Evolutionary conservation across 2,797 vertebrate genomes (phyloP), one percentile per base, ranked within the genome.

Genomic region (Alcedo atthis): DNA sequence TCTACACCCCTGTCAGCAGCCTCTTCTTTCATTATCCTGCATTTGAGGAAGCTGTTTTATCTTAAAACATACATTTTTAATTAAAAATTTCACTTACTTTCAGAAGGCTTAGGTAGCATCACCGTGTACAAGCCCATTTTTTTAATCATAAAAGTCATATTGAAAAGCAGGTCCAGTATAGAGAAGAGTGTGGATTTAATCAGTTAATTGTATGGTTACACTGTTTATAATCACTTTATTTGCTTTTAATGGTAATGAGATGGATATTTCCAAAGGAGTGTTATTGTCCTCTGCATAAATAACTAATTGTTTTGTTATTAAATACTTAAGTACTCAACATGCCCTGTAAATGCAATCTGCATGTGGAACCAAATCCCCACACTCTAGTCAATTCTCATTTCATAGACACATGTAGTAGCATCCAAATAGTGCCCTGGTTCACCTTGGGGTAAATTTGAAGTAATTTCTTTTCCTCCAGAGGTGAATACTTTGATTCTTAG

Each of bases 241-340:
- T 95, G 79, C 71, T 96, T 94, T 93, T 96, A 95, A 93, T 92
- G 84, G 73, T 89, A 94, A 94, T 83, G 92, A 92, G 90, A 87
- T 87, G 76, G 92, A 89, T 94, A 89, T 94, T 94, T 95, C 83
- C 84, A 92, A 93, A 94, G 51, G 55, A 96, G 79, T 91, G 35
- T 87, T 59, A 73, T 89, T 93, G 85, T 93, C 82, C 81, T 94
- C 71, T 85, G 66, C 1, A 5, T 92, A 94, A 92, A 94, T 92
- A 92, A 95, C 93, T 94, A 92, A 94, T 94, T 93, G 93, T 82
- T 90, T 85, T 93, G 76, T 93, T 93, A 94, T 92, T 95, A 92
- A 96, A 94, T 92, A 74, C 92, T 91, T 86, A 92, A 92, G 71
- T 85, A 91, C 91, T 93, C 59, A 91, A 85, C 57, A 83, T 85